Percentiles rank a stretch among this genome's conserved stretches.
phyloP scores from a whole-genome alignment of 2,113 vertebrate species.

The Macroglossus sobrinus region DNA sequence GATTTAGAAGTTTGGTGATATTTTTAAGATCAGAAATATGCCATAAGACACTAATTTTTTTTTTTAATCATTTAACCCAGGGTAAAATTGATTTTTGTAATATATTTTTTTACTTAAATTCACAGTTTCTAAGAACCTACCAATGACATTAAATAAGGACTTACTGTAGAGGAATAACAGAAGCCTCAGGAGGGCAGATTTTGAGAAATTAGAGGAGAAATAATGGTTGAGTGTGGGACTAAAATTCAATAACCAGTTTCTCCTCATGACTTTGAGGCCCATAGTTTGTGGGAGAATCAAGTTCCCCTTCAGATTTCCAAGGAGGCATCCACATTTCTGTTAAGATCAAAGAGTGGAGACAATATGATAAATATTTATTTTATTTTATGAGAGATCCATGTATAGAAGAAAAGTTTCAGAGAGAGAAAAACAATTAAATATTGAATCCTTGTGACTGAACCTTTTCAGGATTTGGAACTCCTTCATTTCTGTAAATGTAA shows the following conservation, averaged over 20 bases:
- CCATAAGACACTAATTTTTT: not conserved
- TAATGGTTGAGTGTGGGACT: not conserved
- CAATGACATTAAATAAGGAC: not conserved
- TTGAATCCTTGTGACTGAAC: not conserved
- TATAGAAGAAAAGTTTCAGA: not conserved
- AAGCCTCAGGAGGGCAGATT: not conserved
- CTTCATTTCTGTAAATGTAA: not conserved
- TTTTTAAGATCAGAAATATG: not conserved
- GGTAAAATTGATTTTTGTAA: not conserved
- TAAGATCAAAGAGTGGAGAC: not conserved
- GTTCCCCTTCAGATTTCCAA: not conserved
- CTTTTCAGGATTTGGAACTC: not conserved
- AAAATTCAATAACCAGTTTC: not conserved
- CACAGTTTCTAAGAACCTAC: not conserved
- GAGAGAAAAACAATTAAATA: not conserved
- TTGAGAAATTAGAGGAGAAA: not conserved
- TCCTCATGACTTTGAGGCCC: not conserved
- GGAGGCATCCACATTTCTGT: not conserved
- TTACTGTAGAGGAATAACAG: not conserved
- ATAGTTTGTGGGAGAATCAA: not conserved
- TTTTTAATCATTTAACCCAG: not conserved
- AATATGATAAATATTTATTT: not conserved
- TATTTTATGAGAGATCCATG: not conserved
- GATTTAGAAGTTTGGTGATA: not conserved
- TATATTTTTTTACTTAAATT: not conserved